Evolutionary conservation across 1,140 invertebrate genomes (phyloP).

Genomic region (Pseudomyrmex sp.): DNA sequence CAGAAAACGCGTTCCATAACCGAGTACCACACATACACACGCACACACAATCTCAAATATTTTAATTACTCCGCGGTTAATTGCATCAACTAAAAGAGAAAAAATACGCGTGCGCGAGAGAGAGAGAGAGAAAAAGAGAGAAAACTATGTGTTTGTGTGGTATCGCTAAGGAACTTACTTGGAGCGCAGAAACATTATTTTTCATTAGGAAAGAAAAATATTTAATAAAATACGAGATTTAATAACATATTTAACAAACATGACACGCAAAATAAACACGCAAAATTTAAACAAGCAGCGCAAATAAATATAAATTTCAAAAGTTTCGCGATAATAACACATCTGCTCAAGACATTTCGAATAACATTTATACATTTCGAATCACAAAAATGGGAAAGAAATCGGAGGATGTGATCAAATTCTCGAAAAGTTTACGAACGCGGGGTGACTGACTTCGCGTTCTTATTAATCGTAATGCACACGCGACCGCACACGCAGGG

Average conservation of each 20-base stretch:
- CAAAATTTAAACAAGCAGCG: not conserved
- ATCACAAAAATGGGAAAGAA: not conserved
- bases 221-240: constrained; percentile 5
- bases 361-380: too few species aligned
- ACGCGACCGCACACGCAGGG: not conserved
- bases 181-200: not conserved
- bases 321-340: too few species aligned
- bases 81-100: constrained; percentile 47
- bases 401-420: not conserved
- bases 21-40: not conserved
- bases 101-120: not conserved
- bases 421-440: constrained; percentile 19
- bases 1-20: constrained; percentile 17
- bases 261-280: not conserved
- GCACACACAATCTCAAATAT: constrained; percentile 65
- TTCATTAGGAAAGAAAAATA: not conserved
- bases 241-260: too few species aligned
- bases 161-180: not conserved
- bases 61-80: constrained; percentile 75
- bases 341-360: too few species aligned
- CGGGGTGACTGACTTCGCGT: constrained; percentile 9
- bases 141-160: constrained; percentile 1
- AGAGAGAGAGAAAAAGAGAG: too few species aligned
- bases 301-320: too few species aligned
- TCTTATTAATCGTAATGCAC: constrained; percentile 39